These are phyloP conservation scores for Gobio gobio DNA, from an alignment of 2,113 vertebrate genomes.

Conservation along the genomic window DNA sequence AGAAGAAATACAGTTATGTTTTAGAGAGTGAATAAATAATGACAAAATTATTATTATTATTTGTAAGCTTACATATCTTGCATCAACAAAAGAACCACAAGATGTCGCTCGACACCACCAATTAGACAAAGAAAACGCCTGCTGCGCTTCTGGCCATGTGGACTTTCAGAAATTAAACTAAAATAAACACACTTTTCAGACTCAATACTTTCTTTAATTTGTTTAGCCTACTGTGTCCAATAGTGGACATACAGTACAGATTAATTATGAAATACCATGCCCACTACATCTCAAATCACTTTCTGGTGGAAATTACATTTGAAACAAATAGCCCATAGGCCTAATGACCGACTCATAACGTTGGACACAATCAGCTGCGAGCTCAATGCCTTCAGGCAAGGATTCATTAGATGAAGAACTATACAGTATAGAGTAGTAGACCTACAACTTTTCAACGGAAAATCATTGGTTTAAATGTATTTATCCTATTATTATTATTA, in stretches of 20 bases:
- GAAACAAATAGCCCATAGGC: not conserved
- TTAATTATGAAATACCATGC: not conserved
- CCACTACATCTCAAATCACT: not conserved
- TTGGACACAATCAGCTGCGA: not conserved
- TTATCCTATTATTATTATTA: no score
- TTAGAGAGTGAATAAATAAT: no score
- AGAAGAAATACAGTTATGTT: no score
- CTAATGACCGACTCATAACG: not conserved
- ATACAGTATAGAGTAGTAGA: not conserved
- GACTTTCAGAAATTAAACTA: not conserved
- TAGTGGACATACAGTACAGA: not conserved
- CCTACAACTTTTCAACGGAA: not conserved
- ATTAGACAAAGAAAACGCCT: not conserved
- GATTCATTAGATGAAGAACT: not conserved
- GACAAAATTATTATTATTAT: no score
- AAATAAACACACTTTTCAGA: not conserved
- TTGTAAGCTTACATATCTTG: not conserved
- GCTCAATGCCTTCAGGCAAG: not conserved
- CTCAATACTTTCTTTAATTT: not conserved
- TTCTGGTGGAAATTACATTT: not conserved
- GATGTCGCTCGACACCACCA: constrained; percentile 37
- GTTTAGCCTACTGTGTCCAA: not conserved
- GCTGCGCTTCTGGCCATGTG: no score
- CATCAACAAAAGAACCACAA: constrained; percentile 1
- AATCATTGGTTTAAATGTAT: no score